phyloP scores from a whole-genome alignment of 1,140 invertebrate genomes.

The Oryzaephilus surinamensis region DNA sequence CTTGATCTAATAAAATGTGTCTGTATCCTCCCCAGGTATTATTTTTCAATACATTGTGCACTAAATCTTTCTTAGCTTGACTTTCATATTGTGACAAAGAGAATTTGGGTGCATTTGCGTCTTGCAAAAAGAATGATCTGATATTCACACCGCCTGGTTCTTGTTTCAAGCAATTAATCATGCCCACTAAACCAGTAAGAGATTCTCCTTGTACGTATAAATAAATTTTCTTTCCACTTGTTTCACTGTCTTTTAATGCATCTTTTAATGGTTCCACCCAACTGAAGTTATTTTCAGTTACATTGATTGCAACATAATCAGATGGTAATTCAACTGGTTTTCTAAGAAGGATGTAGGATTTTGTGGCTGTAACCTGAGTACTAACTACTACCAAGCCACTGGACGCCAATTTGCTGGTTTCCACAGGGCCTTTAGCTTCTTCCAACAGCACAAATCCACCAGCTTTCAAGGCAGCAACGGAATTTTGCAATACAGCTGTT shows the following conservation, averaged over 20 bases:
- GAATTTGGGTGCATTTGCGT: conserved; percentile 51
- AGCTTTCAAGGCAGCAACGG: conserved; percentile 51
- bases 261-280: conserved; percentile 79
- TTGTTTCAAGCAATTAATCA: conserved; percentile 78
- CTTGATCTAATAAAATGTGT: conserved; percentile 58
- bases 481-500: conserved; percentile 42
- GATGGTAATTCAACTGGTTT: conserved; percentile 34
- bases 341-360: conserved; percentile 50
- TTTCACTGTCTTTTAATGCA: conserved; percentile 48
- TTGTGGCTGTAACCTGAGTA: conserved; percentile 47
- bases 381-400: conserved; percentile 41
- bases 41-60: conserved; percentile 71
- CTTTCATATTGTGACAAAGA: conserved; percentile 46
- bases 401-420: conserved; percentile 34
- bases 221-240: conserved; percentile 51
- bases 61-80: conserved; percentile 65
- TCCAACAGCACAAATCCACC: conserved; percentile 70
- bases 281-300: conserved; percentile 55
- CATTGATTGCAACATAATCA: conserved; percentile 43
- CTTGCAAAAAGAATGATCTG: conserved; percentile 60
- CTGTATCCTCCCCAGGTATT: conserved; percentile 76
- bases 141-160: conserved; percentile 70
- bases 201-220: conserved; percentile 58
- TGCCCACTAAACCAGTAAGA: conserved; percentile 67
- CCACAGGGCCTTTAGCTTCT: conserved; percentile 49